Evolutionary conservation across 1,140 invertebrate genomes (phyloP), one percentile per base, ranked within the genome.

Genomic region (Saxidomus purpurata): DNA sequence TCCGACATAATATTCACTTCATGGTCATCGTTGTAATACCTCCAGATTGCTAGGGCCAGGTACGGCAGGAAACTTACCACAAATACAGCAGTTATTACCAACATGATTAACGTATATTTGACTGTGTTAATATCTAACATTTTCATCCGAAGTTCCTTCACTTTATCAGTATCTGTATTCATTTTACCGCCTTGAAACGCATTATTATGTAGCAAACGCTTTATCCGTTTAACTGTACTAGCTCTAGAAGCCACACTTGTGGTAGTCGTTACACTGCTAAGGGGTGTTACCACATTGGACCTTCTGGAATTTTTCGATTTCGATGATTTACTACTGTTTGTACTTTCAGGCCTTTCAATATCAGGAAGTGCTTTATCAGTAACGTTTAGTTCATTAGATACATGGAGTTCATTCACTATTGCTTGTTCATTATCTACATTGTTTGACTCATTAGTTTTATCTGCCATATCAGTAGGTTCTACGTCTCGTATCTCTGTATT

Each of bases 101-200:
- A n/a, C 87, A 89, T 89, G 19, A 89, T 89, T 17, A 89, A 0
- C 9, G 87, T 89, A 43, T 89, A 89, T 43, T 89, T 89, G 0
- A 82, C 67, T 34, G 87, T 89, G 63, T 74, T 81, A 1, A 71
- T 71, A 34, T 89, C 87, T 0, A 89, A 38, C 87, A 81, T 89
- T 55, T 89, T 82, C 77, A 81, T 40, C n/a, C 79, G 13, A 0
- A 89, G 36, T 38, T 74, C 77, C n/a, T 55, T 89, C 17, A 55
- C 43, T 17, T 74, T 89, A 19, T 87, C 76, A 47, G 55, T 61
- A 28, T 81, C 79, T 25, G 55, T 71, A n/a, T 71, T 59, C 36
- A 25, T 31, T 52, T 82, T 74, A 1, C 76, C 63, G 15, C 36
- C 34, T 55, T 69, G 47, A 38, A 67, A 81, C 8, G n/a, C 40